Conservation (phyloP, 2,888 invertebrate species). For the Neoscelio sp. region DNA sequence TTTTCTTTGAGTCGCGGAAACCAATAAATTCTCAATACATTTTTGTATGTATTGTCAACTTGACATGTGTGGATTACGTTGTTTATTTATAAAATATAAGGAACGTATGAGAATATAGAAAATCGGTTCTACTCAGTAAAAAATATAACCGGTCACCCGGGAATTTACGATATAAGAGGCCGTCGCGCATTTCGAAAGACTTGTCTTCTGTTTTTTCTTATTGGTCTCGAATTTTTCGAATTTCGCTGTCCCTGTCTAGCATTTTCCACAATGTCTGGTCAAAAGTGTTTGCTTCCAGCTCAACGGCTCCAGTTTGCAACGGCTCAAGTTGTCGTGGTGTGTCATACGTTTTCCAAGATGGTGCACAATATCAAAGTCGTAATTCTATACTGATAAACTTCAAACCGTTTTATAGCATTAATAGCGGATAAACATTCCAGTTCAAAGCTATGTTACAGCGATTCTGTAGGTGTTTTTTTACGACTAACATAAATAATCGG, state of each 20-base stretch:
- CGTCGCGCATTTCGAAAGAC: conserved; percentile 64
- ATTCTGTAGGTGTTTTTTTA: too few relatives aligned
- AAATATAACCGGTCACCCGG: conserved; percentile 43
- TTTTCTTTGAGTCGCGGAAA: conserved; percentile 21
- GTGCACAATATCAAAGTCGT: neutral
- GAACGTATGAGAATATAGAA: too few relatives aligned
- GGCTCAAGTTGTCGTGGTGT: too few relatives aligned
- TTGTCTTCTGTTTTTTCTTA: conserved; percentile 48
- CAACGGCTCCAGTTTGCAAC: too few relatives aligned
- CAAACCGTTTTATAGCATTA: too few relatives aligned
- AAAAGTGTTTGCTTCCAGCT: conserved; percentile 60
- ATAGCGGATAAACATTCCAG: too few relatives aligned
- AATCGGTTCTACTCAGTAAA: too few relatives aligned
- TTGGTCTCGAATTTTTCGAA: conserved; percentile 48
- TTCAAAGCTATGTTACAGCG: too few relatives aligned
- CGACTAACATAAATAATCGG: too few relatives aligned
- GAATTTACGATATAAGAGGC: conserved; percentile 66
- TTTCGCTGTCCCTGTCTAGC: conserved; percentile 47
- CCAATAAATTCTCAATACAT: conserved; percentile 42
- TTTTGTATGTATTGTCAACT: too few relatives aligned
- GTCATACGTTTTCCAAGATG: conserved; percentile 29
- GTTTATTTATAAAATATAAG: too few relatives aligned
- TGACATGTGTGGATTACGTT: conserved; percentile 53
- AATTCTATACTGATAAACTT: too few relatives aligned
- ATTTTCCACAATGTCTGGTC: conserved; percentile 56